These are phyloP conservation scores for Phymatocera aterrima DNA, from an alignment of 2,888 invertebrate genomes.

Conservation along the genomic window DNA sequence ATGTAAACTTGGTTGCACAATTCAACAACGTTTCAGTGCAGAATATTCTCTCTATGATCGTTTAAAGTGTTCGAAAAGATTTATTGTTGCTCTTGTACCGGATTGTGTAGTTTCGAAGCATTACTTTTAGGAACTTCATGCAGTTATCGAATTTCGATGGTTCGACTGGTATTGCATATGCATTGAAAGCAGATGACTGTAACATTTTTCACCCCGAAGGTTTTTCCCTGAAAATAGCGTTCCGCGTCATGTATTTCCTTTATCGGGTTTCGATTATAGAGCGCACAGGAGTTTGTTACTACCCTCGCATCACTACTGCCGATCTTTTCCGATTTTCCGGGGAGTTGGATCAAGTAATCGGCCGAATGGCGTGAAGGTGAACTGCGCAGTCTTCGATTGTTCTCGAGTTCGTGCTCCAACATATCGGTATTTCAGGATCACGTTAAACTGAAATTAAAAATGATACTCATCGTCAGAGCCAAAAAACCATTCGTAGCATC, in stretches of 20 bases:
- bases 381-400: conserved; percentile 26
- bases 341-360: conserved; percentile 14
- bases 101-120: not conserved
- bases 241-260: conserved; percentile 38
- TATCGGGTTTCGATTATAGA: conserved; percentile 47
- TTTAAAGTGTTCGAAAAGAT: not conserved
- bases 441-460: conserved; percentile 3
- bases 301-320: conserved; percentile 12
- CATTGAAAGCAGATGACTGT: conserved; percentile 51
- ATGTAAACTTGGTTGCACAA: not conserved
- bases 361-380: conserved; percentile 17
- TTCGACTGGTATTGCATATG: conserved; percentile 46
- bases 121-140: not conserved
- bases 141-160: conserved; percentile 50
- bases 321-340: conserved; percentile 9
- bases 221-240: conserved; percentile 25
- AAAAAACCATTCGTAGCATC: not conserved
- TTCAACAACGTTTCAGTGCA: not conserved
- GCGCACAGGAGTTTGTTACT: conserved; percentile 39
- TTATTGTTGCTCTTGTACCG: not conserved
- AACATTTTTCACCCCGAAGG: conserved; percentile 40
- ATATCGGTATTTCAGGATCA: conserved; percentile 1
- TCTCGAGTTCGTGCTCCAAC: conserved; percentile 20
- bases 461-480: not conserved
- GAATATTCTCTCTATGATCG: not conserved